Conservation (phyloP, 2,888 invertebrate genomes). For the Eugnorisma glareosa region DNA sequence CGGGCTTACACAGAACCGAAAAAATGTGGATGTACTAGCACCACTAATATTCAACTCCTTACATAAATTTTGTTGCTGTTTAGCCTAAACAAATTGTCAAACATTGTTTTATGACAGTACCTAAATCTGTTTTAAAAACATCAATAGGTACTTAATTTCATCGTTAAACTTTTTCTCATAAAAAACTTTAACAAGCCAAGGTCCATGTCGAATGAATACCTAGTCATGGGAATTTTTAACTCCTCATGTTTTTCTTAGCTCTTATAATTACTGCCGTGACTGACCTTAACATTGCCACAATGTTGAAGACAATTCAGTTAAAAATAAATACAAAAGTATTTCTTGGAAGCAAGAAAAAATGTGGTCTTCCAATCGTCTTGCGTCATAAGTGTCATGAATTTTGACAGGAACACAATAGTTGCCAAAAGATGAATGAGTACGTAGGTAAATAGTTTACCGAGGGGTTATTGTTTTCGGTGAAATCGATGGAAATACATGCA, state of each 20-base stretch:
- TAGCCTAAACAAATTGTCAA: background rate
- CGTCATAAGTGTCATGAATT: slow-evolving; percentile 40
- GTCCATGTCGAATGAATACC: slow-evolving; percentile 9
- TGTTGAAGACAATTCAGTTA: slow-evolving; percentile 8
- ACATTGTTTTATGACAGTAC: background rate
- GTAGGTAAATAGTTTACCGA: slow-evolving; percentile 20
- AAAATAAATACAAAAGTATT: slow-evolving; percentile 20
- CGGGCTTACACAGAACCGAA: background rate
- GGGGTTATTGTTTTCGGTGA: background rate
- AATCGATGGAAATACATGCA: background rate
- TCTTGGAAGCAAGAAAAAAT: slow-evolving; percentile 20
- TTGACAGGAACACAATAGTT: slow-evolving; percentile 23
- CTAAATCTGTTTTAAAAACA: background rate
- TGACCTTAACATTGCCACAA: slow-evolving; percentile 18
- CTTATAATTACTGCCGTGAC: background rate
- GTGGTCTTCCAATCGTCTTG: background rate
- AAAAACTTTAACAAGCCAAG: background rate
- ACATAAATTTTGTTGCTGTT: background rate
- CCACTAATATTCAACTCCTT: background rate
- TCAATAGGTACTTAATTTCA: slow-evolving; percentile 7
- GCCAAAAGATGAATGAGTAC: slow-evolving; percentile 37
- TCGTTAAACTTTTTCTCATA: background rate
- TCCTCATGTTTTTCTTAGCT: background rate
- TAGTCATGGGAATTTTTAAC: slow-evolving; percentile 27
- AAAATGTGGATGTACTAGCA: background rate